These are phyloP conservation scores for Tokudaia tokunoshimensis DNA, from an alignment of 2,797 vertebrate species.

Conservation along the genomic window DNA sequence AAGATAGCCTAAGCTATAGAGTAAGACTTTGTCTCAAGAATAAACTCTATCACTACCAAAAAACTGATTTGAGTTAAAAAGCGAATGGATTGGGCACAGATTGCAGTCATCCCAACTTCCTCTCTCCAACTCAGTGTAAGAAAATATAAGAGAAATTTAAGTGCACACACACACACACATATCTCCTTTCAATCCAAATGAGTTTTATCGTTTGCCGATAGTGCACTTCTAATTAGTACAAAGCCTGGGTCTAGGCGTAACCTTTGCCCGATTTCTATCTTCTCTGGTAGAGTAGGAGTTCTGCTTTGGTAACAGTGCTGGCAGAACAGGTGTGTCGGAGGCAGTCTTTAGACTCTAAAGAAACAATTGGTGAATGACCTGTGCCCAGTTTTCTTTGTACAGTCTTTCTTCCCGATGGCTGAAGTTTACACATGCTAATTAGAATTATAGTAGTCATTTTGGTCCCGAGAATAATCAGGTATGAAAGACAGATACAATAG, in stretches of 20 bases:
- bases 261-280: slow-evolving; percentile 57
- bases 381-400: not conserved
- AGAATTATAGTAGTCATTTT: not conserved
- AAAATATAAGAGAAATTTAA: slow-evolving; percentile 1
- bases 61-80: not conserved
- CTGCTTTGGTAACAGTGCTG: slow-evolving; percentile 46
- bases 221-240: slow-evolving; percentile 63
- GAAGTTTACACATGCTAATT: not conserved
- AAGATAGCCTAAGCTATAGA: not conserved
- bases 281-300: slow-evolving; percentile 41
- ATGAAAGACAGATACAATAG: not conserved
- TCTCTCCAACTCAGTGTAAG: not conserved
- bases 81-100: not conserved
- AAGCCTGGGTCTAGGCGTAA: slow-evolving; percentile 70
- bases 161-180: slow-evolving; percentile 53
- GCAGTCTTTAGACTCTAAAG: not conserved
- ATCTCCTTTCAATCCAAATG: slow-evolving; percentile 11
- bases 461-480: not conserved
- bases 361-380: not conserved
- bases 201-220: slow-evolving; percentile 64
- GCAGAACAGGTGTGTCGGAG: not conserved
- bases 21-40: not conserved
- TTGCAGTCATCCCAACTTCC: not conserved
- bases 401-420: not conserved
- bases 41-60: not conserved